These are phyloP conservation scores for Halictus quadricinctus DNA, from an alignment of 2,888 invertebrate genomes.

Conservation along the genomic window DNA sequence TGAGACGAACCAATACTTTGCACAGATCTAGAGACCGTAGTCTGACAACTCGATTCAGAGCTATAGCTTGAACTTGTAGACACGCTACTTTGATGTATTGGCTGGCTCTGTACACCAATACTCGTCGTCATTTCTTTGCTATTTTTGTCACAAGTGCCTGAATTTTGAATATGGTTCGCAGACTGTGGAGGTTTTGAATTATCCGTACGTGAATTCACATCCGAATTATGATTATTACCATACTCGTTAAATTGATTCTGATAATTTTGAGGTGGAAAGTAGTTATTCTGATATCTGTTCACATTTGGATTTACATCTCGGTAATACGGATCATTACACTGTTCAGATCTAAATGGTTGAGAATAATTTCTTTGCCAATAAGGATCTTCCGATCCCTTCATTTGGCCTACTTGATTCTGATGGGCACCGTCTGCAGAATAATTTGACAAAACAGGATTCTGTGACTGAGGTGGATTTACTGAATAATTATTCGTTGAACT, in stretches of 20 bases:
- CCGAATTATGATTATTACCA: constrained; percentile 68
- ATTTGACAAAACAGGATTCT: constrained; percentile 66
- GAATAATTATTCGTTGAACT: constrained; percentile 69
- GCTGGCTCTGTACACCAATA: constrained; percentile 71
- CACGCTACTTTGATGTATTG: constrained; percentile 66
- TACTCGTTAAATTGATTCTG: constrained; percentile 74
- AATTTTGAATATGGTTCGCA: constrained; percentile 52
- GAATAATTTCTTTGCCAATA: constrained; percentile 82
- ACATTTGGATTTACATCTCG: constrained; percentile 71
- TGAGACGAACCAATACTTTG: constrained; percentile 58
- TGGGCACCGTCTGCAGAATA: constrained; percentile 66
- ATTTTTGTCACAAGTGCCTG: constrained; percentile 67
- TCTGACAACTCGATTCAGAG: constrained; percentile 61
- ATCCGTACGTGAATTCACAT: constrained; percentile 68
- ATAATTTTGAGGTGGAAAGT: constrained; percentile 75
- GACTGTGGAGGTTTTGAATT: constrained; percentile 62
- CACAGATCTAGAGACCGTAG: constrained; percentile 59
- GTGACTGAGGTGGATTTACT: constrained; percentile 62
- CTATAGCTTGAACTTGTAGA: constrained; percentile 63
- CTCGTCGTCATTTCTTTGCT: constrained; percentile 70
- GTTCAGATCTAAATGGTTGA: constrained; percentile 76
- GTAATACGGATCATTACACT: constrained; percentile 77
- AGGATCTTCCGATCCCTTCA: constrained; percentile 76
- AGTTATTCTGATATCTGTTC: constrained; percentile 83
- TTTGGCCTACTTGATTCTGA: constrained; percentile 69